A percentile compares a stretch with the other conserved stretches of the same genome.
Evolutionary conservation across 2,113 vertebrate genomes (phyloP).

Genomic region (Dolichallabes microphthalmus): DNA sequence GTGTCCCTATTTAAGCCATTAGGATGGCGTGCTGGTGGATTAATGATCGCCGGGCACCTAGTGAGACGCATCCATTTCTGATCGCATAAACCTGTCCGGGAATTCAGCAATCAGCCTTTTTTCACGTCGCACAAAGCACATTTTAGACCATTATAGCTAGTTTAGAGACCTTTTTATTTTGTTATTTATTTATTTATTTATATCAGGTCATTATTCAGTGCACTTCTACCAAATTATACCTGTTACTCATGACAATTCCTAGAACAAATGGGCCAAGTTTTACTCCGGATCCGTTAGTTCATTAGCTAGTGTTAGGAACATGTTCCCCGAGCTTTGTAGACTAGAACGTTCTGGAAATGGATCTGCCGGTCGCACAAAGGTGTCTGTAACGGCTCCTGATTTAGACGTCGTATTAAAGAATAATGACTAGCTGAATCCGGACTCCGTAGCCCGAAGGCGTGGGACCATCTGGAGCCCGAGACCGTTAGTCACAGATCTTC

Average conservation of each 20-base stretch:
- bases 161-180: not conserved
- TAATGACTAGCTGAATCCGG: constrained; percentile 15
- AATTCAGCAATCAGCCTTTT: not conserved
- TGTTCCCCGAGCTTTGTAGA: constrained; percentile 1
- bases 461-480: constrained; percentile 29
- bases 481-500: constrained; percentile 35
- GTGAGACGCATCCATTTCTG: constrained; percentile 19
- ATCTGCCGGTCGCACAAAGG: constrained; percentile 24
- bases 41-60: constrained; percentile 32
- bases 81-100: constrained; percentile 8
- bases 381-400: not conserved
- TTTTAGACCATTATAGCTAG: not conserved
- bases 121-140: not conserved
- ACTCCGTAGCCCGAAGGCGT: constrained; percentile 28
- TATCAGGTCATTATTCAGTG: not conserved
- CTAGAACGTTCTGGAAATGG: constrained; percentile 23
- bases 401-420: constrained; percentile 5
- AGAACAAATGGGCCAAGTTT: not conserved
- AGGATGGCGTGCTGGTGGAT: constrained; percentile 23
- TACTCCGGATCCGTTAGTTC: not conserved
- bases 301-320: not conserved
- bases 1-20: constrained; percentile 41
- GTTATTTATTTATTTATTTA: too few relatives aligned
- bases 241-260: not conserved
- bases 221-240: not conserved